A percentile compares a stretch with the other conserved stretches of the same genome.
Evolutionary conservation across 1,140 invertebrate genomes (phyloP).

Genomic region (Drosophila mayri): DNA sequence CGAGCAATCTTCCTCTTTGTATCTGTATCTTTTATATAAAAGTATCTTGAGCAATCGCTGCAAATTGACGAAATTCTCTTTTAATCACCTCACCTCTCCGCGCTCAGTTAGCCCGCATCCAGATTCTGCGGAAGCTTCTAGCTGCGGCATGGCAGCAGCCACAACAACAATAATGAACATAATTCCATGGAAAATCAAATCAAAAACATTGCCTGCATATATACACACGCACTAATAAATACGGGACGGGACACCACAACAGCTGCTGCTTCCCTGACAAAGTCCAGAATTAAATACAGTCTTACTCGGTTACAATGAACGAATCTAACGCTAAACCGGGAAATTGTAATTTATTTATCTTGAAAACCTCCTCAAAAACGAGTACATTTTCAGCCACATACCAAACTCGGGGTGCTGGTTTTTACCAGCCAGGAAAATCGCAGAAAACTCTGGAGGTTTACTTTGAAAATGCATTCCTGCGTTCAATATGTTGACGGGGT

Average conservation of each 20-base stretch:
- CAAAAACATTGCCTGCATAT: constrained; percentile 20
- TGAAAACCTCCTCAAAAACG: neutral
- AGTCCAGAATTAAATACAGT: constrained; percentile 20
- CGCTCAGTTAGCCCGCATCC: constrained; percentile 27
- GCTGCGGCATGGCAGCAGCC: constrained; percentile 21
- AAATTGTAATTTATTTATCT: neutral
- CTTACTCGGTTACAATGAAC: neutral
- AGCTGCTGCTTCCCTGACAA: constrained; percentile 7
- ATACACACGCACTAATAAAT: neutral
- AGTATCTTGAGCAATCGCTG: constrained; percentile 13
- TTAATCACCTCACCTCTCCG: neutral
- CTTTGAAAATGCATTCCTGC: neutral
- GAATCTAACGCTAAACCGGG: neutral
- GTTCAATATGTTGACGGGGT: neutral
- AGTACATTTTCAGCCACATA: neutral
- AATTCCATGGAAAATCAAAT: constrained; percentile 15
- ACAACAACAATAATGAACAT: constrained; percentile 1
- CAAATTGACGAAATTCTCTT: constrained; percentile 32
- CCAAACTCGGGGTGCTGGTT: neutral
- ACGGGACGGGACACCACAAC: constrained; percentile 9
- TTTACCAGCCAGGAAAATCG: neutral
- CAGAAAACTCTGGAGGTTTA: neutral
- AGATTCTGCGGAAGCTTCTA: constrained; percentile 40
- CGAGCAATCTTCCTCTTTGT: constrained; percentile 19
- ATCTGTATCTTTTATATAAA: constrained; percentile 10